phyloP scores from a whole-genome alignment of 1,140 invertebrate genomes.

The Meloidogyne chitwoodi region DNA sequence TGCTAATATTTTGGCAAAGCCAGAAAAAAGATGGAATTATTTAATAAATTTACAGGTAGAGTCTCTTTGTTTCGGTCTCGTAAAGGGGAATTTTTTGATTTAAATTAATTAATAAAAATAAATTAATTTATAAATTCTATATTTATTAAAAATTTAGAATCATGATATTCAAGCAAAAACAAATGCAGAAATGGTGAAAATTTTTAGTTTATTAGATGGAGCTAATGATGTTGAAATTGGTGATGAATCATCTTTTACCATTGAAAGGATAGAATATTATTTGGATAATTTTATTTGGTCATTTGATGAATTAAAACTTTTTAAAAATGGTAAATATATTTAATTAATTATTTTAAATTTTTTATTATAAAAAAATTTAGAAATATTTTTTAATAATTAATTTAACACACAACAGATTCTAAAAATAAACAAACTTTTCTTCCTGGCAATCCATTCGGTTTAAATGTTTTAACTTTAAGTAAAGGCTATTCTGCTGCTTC shows the following conservation, averaged over 20 bases:
- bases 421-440: not conserved
- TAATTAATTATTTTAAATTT: not conserved
- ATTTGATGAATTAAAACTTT: slow-evolving; percentile 15
- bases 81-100: not conserved
- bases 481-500: slow-evolving; percentile 9
- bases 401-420: not conserved
- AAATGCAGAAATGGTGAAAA: slow-evolving; percentile 25
- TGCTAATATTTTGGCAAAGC: slow-evolving; percentile 15
- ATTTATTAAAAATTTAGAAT: too few species aligned
- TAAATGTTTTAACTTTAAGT: not conserved
- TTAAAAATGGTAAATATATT: slow-evolving; percentile 17
- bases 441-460: not conserved
- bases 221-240: slow-evolving; percentile 14
- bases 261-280: not conserved
- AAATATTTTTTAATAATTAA: not conserved
- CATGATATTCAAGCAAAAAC: slow-evolving; percentile 24
- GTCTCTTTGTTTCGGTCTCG: too few species aligned
- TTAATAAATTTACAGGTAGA: slow-evolving; percentile 28
- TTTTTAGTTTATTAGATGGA: slow-evolving; percentile 16
- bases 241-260: not conserved
- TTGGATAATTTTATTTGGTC: slow-evolving; percentile 14
- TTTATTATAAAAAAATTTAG: not conserved
- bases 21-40: slow-evolving; percentile 25
- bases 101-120: not conserved
- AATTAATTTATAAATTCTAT: too few species aligned